Base-by-base conservation (phyloP, 2,888 invertebrate species). In the Leucophora obtusa region DNA sequence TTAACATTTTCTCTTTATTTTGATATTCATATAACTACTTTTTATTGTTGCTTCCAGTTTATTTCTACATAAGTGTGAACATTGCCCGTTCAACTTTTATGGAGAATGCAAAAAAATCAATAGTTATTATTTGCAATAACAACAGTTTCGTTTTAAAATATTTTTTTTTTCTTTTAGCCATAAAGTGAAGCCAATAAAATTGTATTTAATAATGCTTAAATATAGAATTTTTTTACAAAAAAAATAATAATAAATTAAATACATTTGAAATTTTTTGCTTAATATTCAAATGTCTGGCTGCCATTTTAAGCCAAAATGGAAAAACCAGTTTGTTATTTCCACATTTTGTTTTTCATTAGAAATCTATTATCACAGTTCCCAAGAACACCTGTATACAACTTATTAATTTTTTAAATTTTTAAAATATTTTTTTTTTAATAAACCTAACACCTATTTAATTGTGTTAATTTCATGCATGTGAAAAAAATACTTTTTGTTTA, bases 131-230 rank as follows among this genome's bases (percentile, higher is more conserved):
- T 53, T 47, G 8, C 17, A 43, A 53, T 53, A 35, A 63, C 56
- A 73, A 73, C 15, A 33, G 33, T 63, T 65, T 33, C 14, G 21
- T 24, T 35, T 0, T n/a, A n/a, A 4, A 35, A 17, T 15, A 14
- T 35, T 11, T 38, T 59, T 47, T 35, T 60, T 17, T 8, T 15
- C 18, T 33, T 28, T 38, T 38, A 2, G 59, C 38, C 17, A n/a
- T 68, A 56, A 75, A 69, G n/a, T 50, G 68, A 69, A 69, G 62
- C 68, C 60, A 75, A 75, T 62, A 68, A 75, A 47, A 75, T 50
- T 47, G 14, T 54, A 17, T 53, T 62, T 1, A 54, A 54, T 4
- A 54, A 24, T 14, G 14, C 11, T 21, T 21, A 11, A 53, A 35
- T 35, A 14, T 54, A 2, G 54, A 21, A n/a, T 18, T 54, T 24